These are phyloP conservation scores for Balearica regulorum DNA, from an alignment of 2,797 vertebrate genomes.

Conservation along the genomic window DNA sequence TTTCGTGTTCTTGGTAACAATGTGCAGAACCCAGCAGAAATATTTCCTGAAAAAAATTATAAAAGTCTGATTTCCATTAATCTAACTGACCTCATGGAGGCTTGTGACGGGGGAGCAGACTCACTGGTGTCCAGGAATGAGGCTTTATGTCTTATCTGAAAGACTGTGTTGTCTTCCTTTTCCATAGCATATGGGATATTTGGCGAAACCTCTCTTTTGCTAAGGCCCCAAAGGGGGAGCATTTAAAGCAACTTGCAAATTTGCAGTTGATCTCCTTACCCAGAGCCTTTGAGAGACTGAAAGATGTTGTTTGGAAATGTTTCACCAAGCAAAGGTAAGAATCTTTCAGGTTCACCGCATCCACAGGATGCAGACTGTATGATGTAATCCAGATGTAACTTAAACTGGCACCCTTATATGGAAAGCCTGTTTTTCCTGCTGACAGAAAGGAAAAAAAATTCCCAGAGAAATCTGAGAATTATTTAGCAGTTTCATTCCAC, in stretches of 20 bases:
- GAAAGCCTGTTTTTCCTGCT: background rate
- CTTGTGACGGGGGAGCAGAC: background rate
- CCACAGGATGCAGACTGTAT: background rate
- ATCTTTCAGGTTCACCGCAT: background rate
- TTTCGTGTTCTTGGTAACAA: background rate
- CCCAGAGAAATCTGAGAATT: background rate
- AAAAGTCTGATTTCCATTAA: background rate
- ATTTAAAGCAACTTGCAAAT: background rate
- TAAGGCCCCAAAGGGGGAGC: background rate
- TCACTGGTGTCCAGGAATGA: background rate
- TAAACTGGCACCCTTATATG: background rate
- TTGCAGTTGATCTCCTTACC: background rate
- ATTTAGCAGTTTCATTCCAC: background rate
- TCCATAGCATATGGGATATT: background rate
- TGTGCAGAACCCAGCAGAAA: background rate
- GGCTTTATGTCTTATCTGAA: constrained; percentile 10
- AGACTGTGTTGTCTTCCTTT: background rate
- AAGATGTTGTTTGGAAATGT: background rate
- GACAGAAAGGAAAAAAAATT: background rate
- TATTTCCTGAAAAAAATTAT: background rate
- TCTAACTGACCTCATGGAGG: background rate
- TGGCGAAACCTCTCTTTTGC: background rate
- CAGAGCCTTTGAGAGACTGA: background rate
- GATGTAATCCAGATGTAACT: background rate
- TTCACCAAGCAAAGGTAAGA: constrained; percentile 18